These are phyloP conservation scores for Perca fluviatilis DNA, from an alignment of 2,113 vertebrate species.

Conservation along the genomic window DNA sequence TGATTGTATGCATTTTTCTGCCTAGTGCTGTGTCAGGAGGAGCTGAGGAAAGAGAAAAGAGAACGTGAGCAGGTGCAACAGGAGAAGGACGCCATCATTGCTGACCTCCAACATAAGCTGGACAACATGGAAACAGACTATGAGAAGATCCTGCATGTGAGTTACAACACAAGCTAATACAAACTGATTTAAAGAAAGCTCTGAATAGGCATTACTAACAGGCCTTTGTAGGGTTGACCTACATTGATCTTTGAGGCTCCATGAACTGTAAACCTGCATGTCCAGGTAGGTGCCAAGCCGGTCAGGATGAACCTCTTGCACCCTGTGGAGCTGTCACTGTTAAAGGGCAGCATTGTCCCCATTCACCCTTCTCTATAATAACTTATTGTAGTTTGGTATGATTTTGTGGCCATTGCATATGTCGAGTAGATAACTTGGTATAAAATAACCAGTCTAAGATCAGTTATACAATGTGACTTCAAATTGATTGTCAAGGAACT, in stretches of 20 bases:
- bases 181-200: neutral
- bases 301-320: neutral
- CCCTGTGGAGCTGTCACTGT: neutral
- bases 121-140: slow-evolving; percentile 82
- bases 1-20: slow-evolving; percentile 33
- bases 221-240: neutral
- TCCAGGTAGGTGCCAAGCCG: neutral
- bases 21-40: slow-evolving; percentile 73
- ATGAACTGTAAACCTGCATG: neutral
- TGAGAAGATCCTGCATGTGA: slow-evolving; percentile 83
- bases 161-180: slow-evolving; percentile 39
- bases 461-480: neutral
- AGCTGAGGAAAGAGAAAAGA: slow-evolving; percentile 61
- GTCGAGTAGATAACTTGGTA: neutral
- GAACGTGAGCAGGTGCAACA: slow-evolving; percentile 50
- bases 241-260: neutral
- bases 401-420: neutral
- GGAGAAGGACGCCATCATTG: slow-evolving; percentile 78
- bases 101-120: slow-evolving; percentile 78
- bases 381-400: neutral
- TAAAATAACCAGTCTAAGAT: neutral
- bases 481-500: neutral
- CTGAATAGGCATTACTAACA: neutral
- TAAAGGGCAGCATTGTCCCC: neutral
- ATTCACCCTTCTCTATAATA: neutral